A percentile compares a stretch with the other conserved stretches of the same genome.
These are phyloP conservation scores for Listrodromus nycthemerus DNA, from an alignment of 2,888 invertebrate genomes.

Conservation along the genomic window DNA sequence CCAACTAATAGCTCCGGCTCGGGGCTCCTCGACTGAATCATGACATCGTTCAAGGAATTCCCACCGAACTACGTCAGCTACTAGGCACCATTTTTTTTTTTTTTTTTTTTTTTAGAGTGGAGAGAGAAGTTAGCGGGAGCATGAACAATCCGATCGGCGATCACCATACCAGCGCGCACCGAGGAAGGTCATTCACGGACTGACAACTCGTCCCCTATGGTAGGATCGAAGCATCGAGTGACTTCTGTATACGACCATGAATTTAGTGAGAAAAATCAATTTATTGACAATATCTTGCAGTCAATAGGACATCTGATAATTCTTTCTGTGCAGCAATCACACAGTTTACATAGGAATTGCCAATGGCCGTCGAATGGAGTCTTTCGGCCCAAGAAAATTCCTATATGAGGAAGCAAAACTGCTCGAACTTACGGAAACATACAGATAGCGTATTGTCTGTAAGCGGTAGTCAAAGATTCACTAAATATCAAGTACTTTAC, in stretches of 20 bases:
- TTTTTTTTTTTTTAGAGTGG: not conserved
- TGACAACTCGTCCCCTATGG: not conserved
- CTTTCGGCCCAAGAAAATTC: too few relatives aligned
- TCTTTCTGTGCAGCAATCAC: too few relatives aligned
- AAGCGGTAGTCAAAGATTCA: not conserved
- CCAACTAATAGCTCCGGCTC: conserved; percentile 15
- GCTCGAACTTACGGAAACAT: not conserved
- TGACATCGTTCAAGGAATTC: conserved; percentile 60
- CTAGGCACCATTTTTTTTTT: conserved; percentile 33
- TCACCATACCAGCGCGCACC: conserved; percentile 3
- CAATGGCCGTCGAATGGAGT: too few relatives aligned
- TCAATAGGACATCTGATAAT: too few relatives aligned
- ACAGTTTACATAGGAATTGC: too few relatives aligned
- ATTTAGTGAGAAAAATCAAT: too few relatives aligned
- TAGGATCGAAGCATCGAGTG: not conserved
- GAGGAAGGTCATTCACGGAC: conserved; percentile 30
- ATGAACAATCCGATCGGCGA: conserved; percentile 17
- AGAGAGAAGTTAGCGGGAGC: not conserved
- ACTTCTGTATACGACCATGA: not conserved
- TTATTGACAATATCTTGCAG: too few relatives aligned
- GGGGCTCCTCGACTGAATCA: conserved; percentile 50
- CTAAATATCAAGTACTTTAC: not conserved
- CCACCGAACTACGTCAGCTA: conserved; percentile 49
- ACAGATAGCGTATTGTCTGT: not conserved
- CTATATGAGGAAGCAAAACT: too few relatives aligned